Evolutionary conservation across 2,888 invertebrate genomes (phyloP).

Genomic region (Tachystola acroxantha): DNA sequence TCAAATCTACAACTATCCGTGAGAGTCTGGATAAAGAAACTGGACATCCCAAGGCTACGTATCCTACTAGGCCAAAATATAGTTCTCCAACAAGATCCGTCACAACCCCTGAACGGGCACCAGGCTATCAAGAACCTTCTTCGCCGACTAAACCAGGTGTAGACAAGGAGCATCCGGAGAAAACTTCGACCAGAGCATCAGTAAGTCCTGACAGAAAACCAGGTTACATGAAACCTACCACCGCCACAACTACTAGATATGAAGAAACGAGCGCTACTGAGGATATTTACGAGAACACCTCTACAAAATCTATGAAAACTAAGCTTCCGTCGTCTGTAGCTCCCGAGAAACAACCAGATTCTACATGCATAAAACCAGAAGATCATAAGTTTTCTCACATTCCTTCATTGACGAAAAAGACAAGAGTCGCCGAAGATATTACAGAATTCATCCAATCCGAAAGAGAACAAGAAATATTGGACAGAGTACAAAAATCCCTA

Average conservation of each 20-base stretch:
- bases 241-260: constrained; percentile 17
- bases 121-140: not conserved
- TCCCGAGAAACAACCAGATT: constrained; percentile 4
- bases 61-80: not conserved
- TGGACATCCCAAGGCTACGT: not conserved
- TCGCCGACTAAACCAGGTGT: constrained; percentile 18
- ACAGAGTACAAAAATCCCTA: constrained; percentile 56
- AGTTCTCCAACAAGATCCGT: constrained; percentile 26
- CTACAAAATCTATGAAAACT: constrained; percentile 6
- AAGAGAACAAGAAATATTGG: constrained; percentile 56
- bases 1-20: not conserved
- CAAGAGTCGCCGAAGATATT: constrained; percentile 26
- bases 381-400: constrained; percentile 11
- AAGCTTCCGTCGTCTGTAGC: constrained; percentile 9
- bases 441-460: constrained; percentile 49
- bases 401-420: constrained; percentile 33
- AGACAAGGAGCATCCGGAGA: constrained; percentile 18
- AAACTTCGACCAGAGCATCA: constrained; percentile 15
- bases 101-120: constrained; percentile 22
- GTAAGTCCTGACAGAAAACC: constrained; percentile 37
- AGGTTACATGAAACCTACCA: constrained; percentile 48
- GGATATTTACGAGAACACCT: not conserved
- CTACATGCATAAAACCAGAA: not conserved
- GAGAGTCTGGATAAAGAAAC: constrained; percentile 15
- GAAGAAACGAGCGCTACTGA: constrained; percentile 7